Conservation (phyloP, 2,113 vertebrate genomes). For the Trichechus manatus region DNA sequence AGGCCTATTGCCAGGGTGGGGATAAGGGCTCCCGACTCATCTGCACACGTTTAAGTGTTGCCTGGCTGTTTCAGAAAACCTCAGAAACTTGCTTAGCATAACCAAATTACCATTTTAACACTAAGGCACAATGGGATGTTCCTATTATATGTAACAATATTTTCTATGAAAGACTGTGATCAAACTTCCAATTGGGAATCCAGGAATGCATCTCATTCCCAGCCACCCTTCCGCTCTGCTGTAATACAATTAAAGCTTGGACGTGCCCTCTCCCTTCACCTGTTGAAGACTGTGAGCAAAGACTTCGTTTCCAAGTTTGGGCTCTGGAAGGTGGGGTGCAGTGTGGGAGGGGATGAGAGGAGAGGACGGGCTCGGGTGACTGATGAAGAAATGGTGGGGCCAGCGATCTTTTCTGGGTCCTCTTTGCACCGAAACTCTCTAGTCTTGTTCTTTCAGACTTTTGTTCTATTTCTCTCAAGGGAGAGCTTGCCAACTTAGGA, state of each 20-base stretch:
- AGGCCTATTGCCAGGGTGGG: no score
- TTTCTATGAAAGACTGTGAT: background rate
- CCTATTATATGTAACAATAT: background rate
- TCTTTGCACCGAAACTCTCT: background rate
- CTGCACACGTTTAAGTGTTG: no score
- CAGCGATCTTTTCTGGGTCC: background rate
- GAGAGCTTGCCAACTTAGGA: background rate
- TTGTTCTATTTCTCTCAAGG: background rate
- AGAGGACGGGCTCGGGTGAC: fast-evolving
- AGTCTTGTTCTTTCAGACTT: background rate
- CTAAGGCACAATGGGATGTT: background rate
- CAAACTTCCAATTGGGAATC: background rate
- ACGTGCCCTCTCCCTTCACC: background rate
- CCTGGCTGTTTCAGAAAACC: background rate
- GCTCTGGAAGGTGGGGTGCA: no score
- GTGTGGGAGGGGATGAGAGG: background rate
- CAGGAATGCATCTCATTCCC: background rate
- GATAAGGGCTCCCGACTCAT: no score
- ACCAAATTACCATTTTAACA: background rate
- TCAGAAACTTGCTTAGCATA: background rate
- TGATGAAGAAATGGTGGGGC: background rate
- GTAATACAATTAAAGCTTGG: background rate
- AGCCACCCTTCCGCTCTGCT: no score
- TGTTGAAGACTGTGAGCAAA: background rate
- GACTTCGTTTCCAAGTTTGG: background rate